Percentiles rank a stretch among this genome's conserved stretches.
These are phyloP conservation scores for Tillus elongatus DNA, from an alignment of 2,888 invertebrate species.

Conservation along the genomic window DNA sequence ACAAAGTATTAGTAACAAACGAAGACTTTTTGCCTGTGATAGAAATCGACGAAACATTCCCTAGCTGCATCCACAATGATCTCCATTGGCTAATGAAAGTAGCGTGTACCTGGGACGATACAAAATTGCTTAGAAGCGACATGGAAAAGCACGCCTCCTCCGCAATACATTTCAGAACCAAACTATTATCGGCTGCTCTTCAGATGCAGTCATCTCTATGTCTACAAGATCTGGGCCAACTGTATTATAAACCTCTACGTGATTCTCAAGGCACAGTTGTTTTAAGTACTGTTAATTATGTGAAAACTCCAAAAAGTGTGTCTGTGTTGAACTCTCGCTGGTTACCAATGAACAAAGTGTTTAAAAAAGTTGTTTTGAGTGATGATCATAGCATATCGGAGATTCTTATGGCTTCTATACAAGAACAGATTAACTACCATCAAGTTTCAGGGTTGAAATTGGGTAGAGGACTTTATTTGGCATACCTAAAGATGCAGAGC, in stretches of 20 bases:
- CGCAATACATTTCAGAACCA: conserved; percentile 83
- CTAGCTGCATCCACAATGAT: conserved; percentile 83
- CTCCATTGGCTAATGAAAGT: conserved; percentile 94
- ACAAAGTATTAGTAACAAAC: conserved; percentile 90
- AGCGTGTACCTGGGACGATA: conserved; percentile 95
- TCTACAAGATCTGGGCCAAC: conserved; percentile 87
- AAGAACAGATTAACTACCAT: conserved; percentile 65
- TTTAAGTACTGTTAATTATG: conserved; percentile 73
- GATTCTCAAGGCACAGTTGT: conserved; percentile 88
- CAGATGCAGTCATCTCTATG: conserved; percentile 82
- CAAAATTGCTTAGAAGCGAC: conserved; percentile 80
- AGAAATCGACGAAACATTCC: conserved; percentile 93
- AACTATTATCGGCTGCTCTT: conserved; percentile 82
- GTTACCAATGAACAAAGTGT: conserved; percentile 72
- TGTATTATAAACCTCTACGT: conserved; percentile 83
- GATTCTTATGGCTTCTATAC: conserved; percentile 76
- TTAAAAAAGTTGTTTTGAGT: conserved; percentile 64
- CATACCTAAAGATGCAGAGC: conserved; percentile 93
- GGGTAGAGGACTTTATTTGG: conserved; percentile 82
- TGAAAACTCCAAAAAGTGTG: conserved; percentile 74
- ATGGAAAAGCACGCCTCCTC: conserved; percentile 91
- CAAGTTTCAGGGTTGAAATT: conserved; percentile 77
- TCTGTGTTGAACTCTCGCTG: conserved; percentile 88
- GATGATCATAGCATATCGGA: conserved; percentile 72
- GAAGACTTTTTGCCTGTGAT: conserved; percentile 96